Percentiles rank a stretch among this genome's conserved stretches.
phyloP scores from a whole-genome alignment of 64 coral and sea anemone species.

The Catalaphyllia jardinei region DNA sequence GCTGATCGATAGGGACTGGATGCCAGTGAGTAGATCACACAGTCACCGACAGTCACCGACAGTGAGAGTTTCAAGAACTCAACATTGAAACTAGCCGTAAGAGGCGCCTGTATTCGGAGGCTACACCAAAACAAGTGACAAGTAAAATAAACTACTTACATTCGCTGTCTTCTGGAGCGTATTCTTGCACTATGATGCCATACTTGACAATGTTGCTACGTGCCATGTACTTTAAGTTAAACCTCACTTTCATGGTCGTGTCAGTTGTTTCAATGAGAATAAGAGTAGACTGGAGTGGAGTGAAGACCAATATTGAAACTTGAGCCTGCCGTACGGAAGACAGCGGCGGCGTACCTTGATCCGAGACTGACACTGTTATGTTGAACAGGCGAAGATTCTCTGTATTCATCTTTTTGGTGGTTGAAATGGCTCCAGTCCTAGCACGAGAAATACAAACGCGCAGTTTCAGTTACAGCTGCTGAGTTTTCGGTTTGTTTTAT shows the following conservation, averaged over 20 bases:
- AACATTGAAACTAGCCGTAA: too few relatives aligned
- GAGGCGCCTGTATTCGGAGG: not conserved
- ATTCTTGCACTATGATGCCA: slow-evolving; percentile 87
- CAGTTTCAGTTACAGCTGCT: not conserved
- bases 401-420: slow-evolving; percentile 19
- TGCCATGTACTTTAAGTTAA: slow-evolving; percentile 69
- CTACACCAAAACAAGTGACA: not conserved
- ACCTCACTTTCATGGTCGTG: slow-evolving; percentile 63
- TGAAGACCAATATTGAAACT: slow-evolving; percentile 72
- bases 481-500: too few relatives aligned
- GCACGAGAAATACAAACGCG: not conserved
- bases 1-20: too few relatives aligned
- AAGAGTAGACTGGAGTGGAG: slow-evolving; percentile 31
- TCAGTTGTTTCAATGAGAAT: slow-evolving; percentile 64
- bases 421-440: slow-evolving; percentile 69
- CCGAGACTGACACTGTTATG: slow-evolving; percentile 67
- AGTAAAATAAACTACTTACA: slow-evolving; percentile 62
- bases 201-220: slow-evolving; percentile 67
- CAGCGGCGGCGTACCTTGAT: slow-evolving; percentile 62
- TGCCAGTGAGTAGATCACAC: too few relatives aligned
- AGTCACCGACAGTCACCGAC: too few relatives aligned
- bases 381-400: slow-evolving; percentile 75
- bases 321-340: slow-evolving; percentile 41
- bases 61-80: not conserved
- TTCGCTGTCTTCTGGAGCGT: slow-evolving; percentile 8